Percentiles rank a stretch among this genome's conserved stretches.
phyloP scores from a whole-genome alignment of 2,797 vertebrate species.

The Cichlasoma orientale region DNA sequence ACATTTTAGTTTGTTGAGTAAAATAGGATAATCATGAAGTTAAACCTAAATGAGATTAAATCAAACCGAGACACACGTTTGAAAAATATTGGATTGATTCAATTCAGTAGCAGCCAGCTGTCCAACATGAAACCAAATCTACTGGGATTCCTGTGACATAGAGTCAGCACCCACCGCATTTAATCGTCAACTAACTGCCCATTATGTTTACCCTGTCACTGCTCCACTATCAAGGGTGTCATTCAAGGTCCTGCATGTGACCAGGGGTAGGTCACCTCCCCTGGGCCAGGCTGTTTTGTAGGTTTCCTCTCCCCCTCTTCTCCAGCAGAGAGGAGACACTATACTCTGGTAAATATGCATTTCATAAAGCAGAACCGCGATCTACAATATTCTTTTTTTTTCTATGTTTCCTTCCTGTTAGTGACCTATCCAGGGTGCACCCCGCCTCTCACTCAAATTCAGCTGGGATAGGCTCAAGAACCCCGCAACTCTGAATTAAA shows the following conservation, averaged over 20 bases:
- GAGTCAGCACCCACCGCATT: slow-evolving; percentile 10
- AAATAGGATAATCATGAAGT: background rate
- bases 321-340: slow-evolving; percentile 1
- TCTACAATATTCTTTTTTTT: background rate
- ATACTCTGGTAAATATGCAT: background rate
- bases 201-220: slow-evolving; percentile 63
- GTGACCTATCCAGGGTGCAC: background rate
- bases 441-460: background rate
- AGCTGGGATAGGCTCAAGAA: background rate
- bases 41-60: background rate
- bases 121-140: slow-evolving; percentile 8
- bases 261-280: slow-evolving; percentile 51
- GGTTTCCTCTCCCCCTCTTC: background rate
- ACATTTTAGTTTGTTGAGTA: background rate
- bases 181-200: slow-evolving; percentile 36
- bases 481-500: background rate
- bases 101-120: background rate
- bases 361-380: background rate
- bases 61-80: background rate
- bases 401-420: background rate
- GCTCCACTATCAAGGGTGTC: slow-evolving; percentile 44
- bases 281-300: slow-evolving; percentile 25
- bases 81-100: background rate
- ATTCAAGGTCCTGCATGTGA: slow-evolving; percentile 36
- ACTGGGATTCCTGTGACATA: slow-evolving; percentile 23